phyloP scores from a whole-genome alignment of 2,888 invertebrate species.

The Aspidapion aeneum region DNA sequence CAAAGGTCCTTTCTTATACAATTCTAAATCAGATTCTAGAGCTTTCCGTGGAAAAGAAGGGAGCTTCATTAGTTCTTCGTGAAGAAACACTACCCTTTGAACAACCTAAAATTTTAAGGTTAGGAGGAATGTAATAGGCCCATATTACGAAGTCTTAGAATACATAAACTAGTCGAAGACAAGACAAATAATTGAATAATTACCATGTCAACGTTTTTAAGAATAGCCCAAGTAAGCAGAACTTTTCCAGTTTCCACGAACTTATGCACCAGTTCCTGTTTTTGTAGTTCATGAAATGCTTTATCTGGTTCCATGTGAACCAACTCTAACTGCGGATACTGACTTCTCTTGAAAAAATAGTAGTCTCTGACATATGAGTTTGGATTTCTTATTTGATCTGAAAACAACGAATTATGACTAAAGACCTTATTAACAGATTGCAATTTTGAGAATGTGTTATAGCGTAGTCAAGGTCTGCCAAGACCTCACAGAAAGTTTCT shows the following conservation, averaged over 20 bases:
- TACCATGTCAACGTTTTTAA: conserved; percentile 90
- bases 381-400: conserved; percentile 95
- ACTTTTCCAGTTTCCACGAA: conserved; percentile 98
- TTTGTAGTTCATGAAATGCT: conserved; percentile 85
- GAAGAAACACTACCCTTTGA: conserved; percentile 95
- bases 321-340: conserved; percentile 94
- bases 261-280: conserved; percentile 87
- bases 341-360: conserved; percentile 72
- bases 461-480: too few species aligned
- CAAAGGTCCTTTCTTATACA: conserved; percentile 85
- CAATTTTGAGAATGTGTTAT: too few species aligned
- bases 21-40: conserved; percentile 91
- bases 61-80: conserved; percentile 97
- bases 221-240: conserved; percentile 84
- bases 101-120: conserved; percentile 67
- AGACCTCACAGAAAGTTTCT: too few species aligned
- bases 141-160: too few species aligned
- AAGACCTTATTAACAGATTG: too few species aligned
- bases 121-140: too few species aligned
- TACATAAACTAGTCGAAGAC: too few species aligned
- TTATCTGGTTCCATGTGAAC: conserved; percentile 91
- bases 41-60: conserved; percentile 98
- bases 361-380: conserved; percentile 93
- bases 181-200: background rate
- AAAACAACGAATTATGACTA: conserved; percentile 28